Conservation (phyloP, 2,113 vertebrate genomes). For the Phrynosoma platyrhinos region DNA sequence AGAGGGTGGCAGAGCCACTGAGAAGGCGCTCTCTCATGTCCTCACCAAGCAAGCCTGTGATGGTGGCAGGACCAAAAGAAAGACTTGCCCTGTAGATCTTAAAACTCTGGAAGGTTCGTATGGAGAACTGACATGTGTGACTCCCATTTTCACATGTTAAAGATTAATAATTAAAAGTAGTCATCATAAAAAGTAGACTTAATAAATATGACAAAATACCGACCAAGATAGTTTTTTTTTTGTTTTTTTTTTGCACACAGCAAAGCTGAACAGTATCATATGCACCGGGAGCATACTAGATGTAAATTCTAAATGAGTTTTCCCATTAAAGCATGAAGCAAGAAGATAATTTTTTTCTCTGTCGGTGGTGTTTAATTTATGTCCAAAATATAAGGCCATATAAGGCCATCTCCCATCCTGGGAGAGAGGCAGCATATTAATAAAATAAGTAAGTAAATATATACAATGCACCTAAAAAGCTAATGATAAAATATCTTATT, state of each 20-base stretch:
- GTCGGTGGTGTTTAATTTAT: background rate
- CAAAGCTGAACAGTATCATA: background rate
- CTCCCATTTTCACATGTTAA: too few species aligned
- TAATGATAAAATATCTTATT: background rate
- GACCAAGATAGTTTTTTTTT: background rate
- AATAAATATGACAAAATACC: background rate
- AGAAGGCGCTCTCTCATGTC: background rate
- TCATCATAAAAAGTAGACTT: too few species aligned
- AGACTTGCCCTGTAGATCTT: too few species aligned
- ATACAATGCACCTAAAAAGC: background rate
- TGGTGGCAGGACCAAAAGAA: too few species aligned
- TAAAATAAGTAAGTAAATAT: too few species aligned
- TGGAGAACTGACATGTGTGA: background rate
- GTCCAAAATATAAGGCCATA: background rate
- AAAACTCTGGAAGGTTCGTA: background rate
- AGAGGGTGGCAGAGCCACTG: background rate
- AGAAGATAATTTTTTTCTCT: background rate
- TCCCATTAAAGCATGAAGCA: background rate
- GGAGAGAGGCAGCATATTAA: too few species aligned
- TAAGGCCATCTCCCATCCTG: too few species aligned
- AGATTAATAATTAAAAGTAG: too few species aligned
- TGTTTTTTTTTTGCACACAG: background rate
- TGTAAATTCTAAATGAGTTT: background rate
- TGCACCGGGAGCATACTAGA: background rate
- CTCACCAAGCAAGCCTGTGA: too few species aligned